Evolutionary conservation across 2,888 invertebrate genomes (phyloP), one percentile per base, ranked within the genome.

Genomic region (Malacosoma neustria): DNA sequence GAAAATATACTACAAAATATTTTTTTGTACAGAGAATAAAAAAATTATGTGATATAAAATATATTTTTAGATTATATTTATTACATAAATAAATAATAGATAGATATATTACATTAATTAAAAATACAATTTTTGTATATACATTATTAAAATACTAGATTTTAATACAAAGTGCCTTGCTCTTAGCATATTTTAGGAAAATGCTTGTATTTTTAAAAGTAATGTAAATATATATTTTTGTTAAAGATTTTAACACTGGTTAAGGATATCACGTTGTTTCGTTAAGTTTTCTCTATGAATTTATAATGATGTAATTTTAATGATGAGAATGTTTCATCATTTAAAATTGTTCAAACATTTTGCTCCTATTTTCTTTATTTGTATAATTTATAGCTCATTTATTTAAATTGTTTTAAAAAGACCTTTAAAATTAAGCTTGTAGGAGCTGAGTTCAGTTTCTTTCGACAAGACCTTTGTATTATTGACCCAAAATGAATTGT

Each of bases 41-140:
- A 5, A 22, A 22, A 46, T 62, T 60, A 61, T 79, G 79, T 80
- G 77, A 81, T 80, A 79, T 59, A 57, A 57, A 45, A 47, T 71
- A 74, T 80, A 77, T 79, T 79, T 77, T 77, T 76, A 73, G 73
- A 77, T 46, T 49, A 64, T 70, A 67, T 74, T 70, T 72, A 68
- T 70, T 53, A 35, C 5, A 14, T 32, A 30, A 36, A 30, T n/a
- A n/a, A n/a, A n/a, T 14, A 13, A 30, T 11, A 54, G 46, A 50
- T 61, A 58, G 63, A 57, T 57, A 47, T 61, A 65, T 65, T 69
- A 58, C 70, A 61, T 44, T 41, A 51, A 54, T 43, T 39, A 38
- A 32, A 22, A 41, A 39, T 53, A 35, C 14, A 14, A 30, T 35
- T 35, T 35, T 35, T 35, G 14, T 30, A 14, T 35, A 30, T 35